phyloP scores from a whole-genome alignment of 2,888 invertebrate genomes.

The Nipponacmea schrenckii region DNA sequence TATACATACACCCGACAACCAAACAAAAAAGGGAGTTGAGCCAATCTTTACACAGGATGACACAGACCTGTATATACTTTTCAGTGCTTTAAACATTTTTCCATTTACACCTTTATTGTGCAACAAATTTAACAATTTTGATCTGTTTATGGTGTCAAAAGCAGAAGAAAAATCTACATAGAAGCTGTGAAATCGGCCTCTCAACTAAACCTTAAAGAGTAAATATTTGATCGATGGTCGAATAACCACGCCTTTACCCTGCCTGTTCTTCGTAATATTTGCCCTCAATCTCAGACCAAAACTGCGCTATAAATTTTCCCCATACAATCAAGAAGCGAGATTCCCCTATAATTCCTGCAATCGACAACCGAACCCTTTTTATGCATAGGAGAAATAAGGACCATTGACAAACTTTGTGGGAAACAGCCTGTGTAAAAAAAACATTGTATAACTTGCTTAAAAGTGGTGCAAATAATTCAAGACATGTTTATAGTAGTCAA shows the following conservation, averaged over 20 bases:
- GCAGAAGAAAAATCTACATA: not conserved
- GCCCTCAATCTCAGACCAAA: conserved; percentile 3
- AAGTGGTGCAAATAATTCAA: too few relatives aligned
- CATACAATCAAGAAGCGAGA: conserved; percentile 18
- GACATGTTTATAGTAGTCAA: conserved; percentile 17
- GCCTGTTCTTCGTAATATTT: too few relatives aligned
- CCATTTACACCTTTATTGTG: not conserved
- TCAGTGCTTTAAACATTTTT: not conserved
- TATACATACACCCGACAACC: too few relatives aligned
- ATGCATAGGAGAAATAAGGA: conserved; percentile 20
- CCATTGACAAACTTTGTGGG: conserved; percentile 16
- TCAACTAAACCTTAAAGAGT: not conserved
- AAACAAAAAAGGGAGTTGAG: too few relatives aligned
- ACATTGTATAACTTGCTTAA: too few relatives aligned
- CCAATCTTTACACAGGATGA: too few relatives aligned
- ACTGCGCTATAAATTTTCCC: conserved; percentile 24
- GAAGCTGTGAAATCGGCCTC: not conserved
- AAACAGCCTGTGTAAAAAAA: conserved; percentile 20
- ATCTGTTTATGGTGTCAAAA: not conserved
- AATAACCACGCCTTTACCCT: not conserved
- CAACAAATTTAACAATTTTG: not conserved
- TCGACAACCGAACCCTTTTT: conserved; percentile 19
- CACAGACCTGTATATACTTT: not conserved
- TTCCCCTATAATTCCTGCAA: conserved; percentile 20
- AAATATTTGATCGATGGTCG: not conserved